Evolutionary conservation across 2,888 invertebrate genomes (phyloP).

Genomic region (Drosophila niveifrons): DNA sequence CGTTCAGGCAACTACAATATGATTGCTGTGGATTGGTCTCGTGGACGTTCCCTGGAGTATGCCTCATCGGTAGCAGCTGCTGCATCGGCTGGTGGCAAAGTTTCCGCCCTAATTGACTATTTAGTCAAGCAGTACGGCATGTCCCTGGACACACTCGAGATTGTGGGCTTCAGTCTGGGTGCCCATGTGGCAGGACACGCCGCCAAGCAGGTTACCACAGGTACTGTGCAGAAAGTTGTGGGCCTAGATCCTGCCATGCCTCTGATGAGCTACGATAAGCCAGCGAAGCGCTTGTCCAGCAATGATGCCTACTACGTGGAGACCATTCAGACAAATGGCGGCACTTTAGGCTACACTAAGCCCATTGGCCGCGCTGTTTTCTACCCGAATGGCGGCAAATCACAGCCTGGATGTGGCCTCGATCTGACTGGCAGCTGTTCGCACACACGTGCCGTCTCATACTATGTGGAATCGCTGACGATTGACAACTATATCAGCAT

Average conservation of each 20-base stretch:
- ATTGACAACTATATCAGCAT: slow-evolving; percentile 77
- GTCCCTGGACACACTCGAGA: slow-evolving; percentile 86
- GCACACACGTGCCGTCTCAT: slow-evolving; percentile 85
- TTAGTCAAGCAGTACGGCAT: slow-evolving; percentile 86
- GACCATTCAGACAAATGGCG: slow-evolving; percentile 83
- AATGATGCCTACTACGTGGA: slow-evolving; percentile 83
- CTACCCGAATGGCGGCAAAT: slow-evolving; percentile 87
- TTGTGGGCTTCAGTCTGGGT: slow-evolving; percentile 88
- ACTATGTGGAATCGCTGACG: slow-evolving; percentile 85
- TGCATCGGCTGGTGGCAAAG: slow-evolving; percentile 67
- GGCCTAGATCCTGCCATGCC: slow-evolving; percentile 84
- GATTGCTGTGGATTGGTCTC: slow-evolving; percentile 88
- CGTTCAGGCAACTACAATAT: slow-evolving; percentile 87
- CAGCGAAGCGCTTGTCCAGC: slow-evolving; percentile 69
- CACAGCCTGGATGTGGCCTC: slow-evolving; percentile 86
- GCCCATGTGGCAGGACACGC: slow-evolving; percentile 88
- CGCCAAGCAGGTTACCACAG: slow-evolving; percentile 86
- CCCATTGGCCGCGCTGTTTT: slow-evolving; percentile 86
- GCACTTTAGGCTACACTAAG: slow-evolving; percentile 74
- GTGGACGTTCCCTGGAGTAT: slow-evolving; percentile 87
- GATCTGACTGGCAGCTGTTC: slow-evolving; percentile 85
- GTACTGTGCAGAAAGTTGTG: slow-evolving; percentile 87
- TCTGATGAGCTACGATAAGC: slow-evolving; percentile 65
- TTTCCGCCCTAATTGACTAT: slow-evolving; percentile 79
- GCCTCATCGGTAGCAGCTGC: slow-evolving; percentile 86